phyloP scores from a whole-genome alignment of 2,888 invertebrate species.

The Xestia sexstrigata region DNA sequence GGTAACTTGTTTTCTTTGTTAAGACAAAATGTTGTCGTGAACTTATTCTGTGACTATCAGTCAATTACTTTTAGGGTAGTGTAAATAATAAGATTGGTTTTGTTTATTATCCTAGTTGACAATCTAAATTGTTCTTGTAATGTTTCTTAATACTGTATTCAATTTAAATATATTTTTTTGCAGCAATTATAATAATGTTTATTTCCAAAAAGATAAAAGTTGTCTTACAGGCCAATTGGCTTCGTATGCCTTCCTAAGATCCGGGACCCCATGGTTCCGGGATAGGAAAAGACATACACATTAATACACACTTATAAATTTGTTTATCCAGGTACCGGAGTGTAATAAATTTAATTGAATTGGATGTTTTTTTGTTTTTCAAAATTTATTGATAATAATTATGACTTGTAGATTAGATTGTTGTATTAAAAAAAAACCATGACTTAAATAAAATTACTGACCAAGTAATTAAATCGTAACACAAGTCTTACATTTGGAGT shows the following conservation, averaged over 20 bases:
- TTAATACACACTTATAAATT: neutral
- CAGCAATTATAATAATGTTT: constrained; percentile 8
- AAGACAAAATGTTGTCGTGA: no score
- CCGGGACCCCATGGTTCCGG: constrained; percentile 16
- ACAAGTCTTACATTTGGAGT: neutral
- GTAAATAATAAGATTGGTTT: neutral
- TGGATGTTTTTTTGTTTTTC: neutral
- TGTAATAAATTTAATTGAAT: neutral
- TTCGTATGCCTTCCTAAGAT: constrained; percentile 20
- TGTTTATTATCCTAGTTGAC: neutral
- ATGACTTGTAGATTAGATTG: neutral
- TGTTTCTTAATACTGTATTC: neutral
- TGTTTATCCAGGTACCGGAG: constrained; percentile 6
- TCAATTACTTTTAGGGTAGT: neutral
- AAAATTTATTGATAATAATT: neutral
- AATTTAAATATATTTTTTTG: neutral
- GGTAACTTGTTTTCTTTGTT: neutral
- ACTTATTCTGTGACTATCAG: no score
- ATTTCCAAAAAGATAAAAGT: neutral
- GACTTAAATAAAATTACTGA: neutral
- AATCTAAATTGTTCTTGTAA: neutral
- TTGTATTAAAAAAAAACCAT: neutral
- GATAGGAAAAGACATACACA: constrained; percentile 32
- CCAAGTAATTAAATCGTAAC: neutral
- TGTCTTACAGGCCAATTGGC: constrained; percentile 4